Evolutionary conservation across 2,888 invertebrate species (phyloP), one percentile per base, ranked within the genome.

Genomic region (Phengaris alcon): DNA sequence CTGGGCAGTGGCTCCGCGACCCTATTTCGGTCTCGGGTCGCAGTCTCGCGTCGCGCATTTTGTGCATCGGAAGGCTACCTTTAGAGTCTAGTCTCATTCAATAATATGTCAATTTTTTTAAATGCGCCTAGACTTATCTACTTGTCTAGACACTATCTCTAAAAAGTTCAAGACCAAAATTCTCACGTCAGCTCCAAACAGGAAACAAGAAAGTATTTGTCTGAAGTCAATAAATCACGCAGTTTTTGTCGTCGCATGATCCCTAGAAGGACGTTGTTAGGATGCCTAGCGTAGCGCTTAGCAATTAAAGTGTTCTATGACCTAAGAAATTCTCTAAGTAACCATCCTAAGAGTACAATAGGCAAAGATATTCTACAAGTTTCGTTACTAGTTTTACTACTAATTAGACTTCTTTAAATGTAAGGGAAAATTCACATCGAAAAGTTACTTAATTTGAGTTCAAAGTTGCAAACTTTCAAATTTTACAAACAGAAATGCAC

Each of bases 341-440:
- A 64, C 35, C 64, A 64, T 64, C 64, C 64, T 44, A 35, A 59
- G 59, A 59, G 22, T 64, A 77, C 76, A 76, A 77, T 74, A 76
- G 68, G 46, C 64, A 13, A 64, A 59, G 22, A 9, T 59, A 64
- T 64, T 64, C 12, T 12, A 64, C 64, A 35, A 64, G 64, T 35
- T 35, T 64, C 9, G 5, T 22, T 64, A 64, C 64, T 64, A 64
- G 15, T 64, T 15, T 15, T 35, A 15, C 13, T 35, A 59, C 22
- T 59, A 59, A 22, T 59, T 9, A 8, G 9, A 15, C 1, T 8
- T 57, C n/a, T n/a, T 9, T 15, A 57, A 15, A 8, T 15, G 15
- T 57, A 13, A n/a, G 6, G 2, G 51, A 51, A 5, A 35, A 35
- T 2, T 35, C 51, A 51, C 10, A 51, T 51, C 51, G 51, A 51